phyloP scores from a whole-genome alignment of 2,113 vertebrate genomes.

The Nothobranchius kuhntae region DNA sequence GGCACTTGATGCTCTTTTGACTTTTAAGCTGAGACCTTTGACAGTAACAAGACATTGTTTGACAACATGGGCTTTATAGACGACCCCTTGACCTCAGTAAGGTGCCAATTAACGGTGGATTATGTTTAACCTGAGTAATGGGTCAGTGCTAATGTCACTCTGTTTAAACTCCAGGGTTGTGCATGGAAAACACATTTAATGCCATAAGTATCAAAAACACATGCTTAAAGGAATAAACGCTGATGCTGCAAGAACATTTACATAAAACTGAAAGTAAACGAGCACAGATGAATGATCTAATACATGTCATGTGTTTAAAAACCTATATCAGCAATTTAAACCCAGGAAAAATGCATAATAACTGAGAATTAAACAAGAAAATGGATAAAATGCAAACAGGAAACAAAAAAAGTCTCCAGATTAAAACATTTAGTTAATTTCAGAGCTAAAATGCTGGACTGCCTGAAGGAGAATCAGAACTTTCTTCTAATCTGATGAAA shows the following conservation, averaged over 20 bases:
- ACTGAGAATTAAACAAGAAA: no score
- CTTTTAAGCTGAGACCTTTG: slow-evolving; percentile 65
- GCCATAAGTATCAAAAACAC: background rate
- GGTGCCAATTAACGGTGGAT: slow-evolving; percentile 83
- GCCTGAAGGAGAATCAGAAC: no score
- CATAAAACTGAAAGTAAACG: background rate
- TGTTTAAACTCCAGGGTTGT: slow-evolving; percentile 56
- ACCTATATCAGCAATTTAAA: background rate
- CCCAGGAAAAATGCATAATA: background rate
- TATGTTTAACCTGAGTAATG: slow-evolving; percentile 72
- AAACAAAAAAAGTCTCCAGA: no score
- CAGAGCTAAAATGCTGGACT: no score
- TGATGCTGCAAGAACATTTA: background rate
- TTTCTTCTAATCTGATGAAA: no score
- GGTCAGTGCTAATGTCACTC: slow-evolving; percentile 74
- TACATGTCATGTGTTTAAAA: background rate
- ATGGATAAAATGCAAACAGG: no score
- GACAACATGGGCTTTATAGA: slow-evolving; percentile 73
- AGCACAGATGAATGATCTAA: background rate
- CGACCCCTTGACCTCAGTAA: slow-evolving; percentile 68
- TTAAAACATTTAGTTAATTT: no score
- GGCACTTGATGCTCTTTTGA: slow-evolving; percentile 71
- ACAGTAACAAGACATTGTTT: slow-evolving; percentile 75
- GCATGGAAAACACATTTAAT: slow-evolving; percentile 34
- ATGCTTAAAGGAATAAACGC: background rate